Percentiles rank a stretch among this genome's conserved stretches.
phyloP scores from a whole-genome alignment of 2,888 invertebrate genomes.

The Machimus rusticus region DNA sequence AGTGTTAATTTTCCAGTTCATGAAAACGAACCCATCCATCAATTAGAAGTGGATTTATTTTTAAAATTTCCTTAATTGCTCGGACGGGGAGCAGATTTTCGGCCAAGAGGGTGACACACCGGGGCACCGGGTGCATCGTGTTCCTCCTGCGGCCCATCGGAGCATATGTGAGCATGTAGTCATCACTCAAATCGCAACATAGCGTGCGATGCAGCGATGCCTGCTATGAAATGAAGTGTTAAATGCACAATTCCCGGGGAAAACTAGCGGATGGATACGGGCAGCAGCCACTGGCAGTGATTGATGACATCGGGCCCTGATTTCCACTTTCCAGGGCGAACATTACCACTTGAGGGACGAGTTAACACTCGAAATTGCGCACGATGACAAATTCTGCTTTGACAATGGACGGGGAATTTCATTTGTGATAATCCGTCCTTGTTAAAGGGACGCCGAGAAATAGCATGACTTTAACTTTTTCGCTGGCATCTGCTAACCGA shows the following conservation, averaged over 20 bases:
- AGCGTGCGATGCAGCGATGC: neutral
- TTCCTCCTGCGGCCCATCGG: neutral
- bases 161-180: neutral
- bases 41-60: conserved; percentile 32
- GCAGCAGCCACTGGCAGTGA: neutral
- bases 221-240: neutral
- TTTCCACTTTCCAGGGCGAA: neutral
- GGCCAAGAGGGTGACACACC: conserved; percentile 17
- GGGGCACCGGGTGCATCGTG: neutral
- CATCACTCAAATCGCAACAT: neutral
- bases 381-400: neutral
- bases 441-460: neutral
- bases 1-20: conserved; percentile 15
- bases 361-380: neutral
- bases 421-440: neutral
- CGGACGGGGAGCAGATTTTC: neutral
- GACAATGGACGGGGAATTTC: neutral
- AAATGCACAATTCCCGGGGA: neutral
- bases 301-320: neutral
- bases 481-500: neutral
- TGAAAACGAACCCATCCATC: conserved; percentile 18
- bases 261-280: neutral
- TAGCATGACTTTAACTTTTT: neutral
- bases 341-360: neutral
- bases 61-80: conserved; percentile 26